Conservation (phyloP, 2,113 vertebrate species). For the Bos taurus region ARS-UCD2.0 NC_037357.1:44002001-44002500, state of each 20-base stretch:
- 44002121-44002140: slow-evolving; percentile 26
- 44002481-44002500: background rate
- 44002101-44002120: slow-evolving; percentile 35
- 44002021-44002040: slow-evolving; percentile 41
- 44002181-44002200: slow-evolving; percentile 45
- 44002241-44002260: background rate
- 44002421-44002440: slow-evolving; percentile 32
- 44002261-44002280: background rate
- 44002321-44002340: slow-evolving; percentile 43
- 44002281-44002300: slow-evolving; percentile 11
- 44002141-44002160: slow-evolving; percentile 49
- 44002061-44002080: slow-evolving; percentile 40
- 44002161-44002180: slow-evolving; percentile 41
- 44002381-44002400: slow-evolving; percentile 4
- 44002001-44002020: background rate
- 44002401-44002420: slow-evolving; percentile 53
- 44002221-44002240: slow-evolving; percentile 6
- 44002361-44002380: slow-evolving; percentile 26
- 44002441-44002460: slow-evolving; percentile 3
- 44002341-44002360: slow-evolving; percentile 33
- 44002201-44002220: slow-evolving; percentile 34
- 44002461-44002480: slow-evolving; percentile 43
- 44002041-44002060: background rate
- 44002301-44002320: background rate
- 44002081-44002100: slow-evolving; percentile 34